phyloP scores from a whole-genome alignment of 2,888 invertebrate genomes.

The Latheticus oryzae region DNA sequence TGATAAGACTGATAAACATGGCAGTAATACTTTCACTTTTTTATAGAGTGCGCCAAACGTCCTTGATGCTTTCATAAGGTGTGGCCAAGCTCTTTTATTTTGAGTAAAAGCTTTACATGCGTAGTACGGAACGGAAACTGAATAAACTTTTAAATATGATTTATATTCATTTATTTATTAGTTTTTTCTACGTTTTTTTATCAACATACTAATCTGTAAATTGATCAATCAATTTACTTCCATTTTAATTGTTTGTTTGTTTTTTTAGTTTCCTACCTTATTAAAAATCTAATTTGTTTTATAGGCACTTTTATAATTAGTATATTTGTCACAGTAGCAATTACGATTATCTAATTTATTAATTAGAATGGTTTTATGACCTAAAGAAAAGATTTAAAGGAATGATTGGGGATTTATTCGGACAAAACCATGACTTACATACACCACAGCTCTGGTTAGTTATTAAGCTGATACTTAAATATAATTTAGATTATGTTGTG shows the following conservation, averaged over 20 bases:
- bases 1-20: conserved; percentile 53
- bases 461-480: conserved; percentile 2
- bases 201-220: too few relatives aligned
- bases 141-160: too few relatives aligned
- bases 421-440: too few relatives aligned
- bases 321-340: conserved; percentile 26
- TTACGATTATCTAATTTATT: conserved; percentile 17
- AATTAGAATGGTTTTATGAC: conserved; percentile 23
- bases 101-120: conserved; percentile 16
- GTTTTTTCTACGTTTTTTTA: too few relatives aligned
- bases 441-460: too few relatives aligned
- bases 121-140: conserved; percentile 26
- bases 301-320: conserved; percentile 35
- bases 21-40: conserved; percentile 54
- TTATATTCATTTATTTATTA: too few relatives aligned
- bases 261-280: not conserved
- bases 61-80: conserved; percentile 45
- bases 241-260: not conserved
- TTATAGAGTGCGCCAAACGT: conserved; percentile 45
- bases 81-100: conserved; percentile 12
- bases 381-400: too few relatives aligned
- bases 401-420: too few relatives aligned
- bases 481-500: not conserved
- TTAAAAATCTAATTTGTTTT: conserved; percentile 22
- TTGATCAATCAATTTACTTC: too few relatives aligned